Conservation (phyloP, 2,888 invertebrate species). For the Cynaeus angustus region DNA sequence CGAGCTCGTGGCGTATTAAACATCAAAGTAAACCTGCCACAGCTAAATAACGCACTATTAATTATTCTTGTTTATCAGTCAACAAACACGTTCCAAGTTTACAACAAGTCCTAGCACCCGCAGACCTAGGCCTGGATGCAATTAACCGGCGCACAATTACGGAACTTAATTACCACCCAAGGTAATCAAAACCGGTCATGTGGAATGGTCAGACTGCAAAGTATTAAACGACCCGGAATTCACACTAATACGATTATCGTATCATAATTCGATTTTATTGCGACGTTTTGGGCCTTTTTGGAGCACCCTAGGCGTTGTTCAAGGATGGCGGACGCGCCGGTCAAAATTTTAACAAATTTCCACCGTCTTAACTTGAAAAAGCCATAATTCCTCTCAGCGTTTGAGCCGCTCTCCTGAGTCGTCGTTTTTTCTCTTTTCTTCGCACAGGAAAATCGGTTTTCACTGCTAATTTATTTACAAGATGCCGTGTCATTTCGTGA, state of each 20-base stretch:
- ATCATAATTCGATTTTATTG: slow-evolving; percentile 34
- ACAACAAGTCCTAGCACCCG: slow-evolving; percentile 39
- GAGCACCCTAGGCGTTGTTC: too few relatives aligned
- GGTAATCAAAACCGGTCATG: slow-evolving; percentile 45
- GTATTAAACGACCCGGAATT: slow-evolving; percentile 37
- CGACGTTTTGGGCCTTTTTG: slow-evolving; percentile 5
- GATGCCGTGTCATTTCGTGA: slow-evolving; percentile 35
- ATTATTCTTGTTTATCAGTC: slow-evolving; percentile 46
- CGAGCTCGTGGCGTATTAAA: slow-evolving; percentile 29
- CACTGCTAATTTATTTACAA: slow-evolving; percentile 39
- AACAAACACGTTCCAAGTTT: slow-evolving; percentile 45
- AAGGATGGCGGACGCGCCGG: too few relatives aligned
- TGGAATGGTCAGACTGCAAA: slow-evolving; percentile 41
- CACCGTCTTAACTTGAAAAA: too few relatives aligned
- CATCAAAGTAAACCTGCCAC: slow-evolving; percentile 38
- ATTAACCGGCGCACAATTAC: slow-evolving; percentile 43
- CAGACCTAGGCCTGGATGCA: slow-evolving; percentile 35
- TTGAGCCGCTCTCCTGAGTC: not conserved
- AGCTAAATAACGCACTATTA: slow-evolving; percentile 43
- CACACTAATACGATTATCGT: slow-evolving; percentile 34
- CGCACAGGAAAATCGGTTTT: slow-evolving; percentile 24
- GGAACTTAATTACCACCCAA: slow-evolving; percentile 43
- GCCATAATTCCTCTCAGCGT: too few relatives aligned
- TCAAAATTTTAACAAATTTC: too few relatives aligned
- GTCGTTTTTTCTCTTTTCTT: slow-evolving; percentile 3